Percentiles rank a stretch among this genome's conserved stretches.
Evolutionary conservation across 2,797 vertebrate genomes (phyloP).

Genomic region (Chloroceryle inda): DNA sequence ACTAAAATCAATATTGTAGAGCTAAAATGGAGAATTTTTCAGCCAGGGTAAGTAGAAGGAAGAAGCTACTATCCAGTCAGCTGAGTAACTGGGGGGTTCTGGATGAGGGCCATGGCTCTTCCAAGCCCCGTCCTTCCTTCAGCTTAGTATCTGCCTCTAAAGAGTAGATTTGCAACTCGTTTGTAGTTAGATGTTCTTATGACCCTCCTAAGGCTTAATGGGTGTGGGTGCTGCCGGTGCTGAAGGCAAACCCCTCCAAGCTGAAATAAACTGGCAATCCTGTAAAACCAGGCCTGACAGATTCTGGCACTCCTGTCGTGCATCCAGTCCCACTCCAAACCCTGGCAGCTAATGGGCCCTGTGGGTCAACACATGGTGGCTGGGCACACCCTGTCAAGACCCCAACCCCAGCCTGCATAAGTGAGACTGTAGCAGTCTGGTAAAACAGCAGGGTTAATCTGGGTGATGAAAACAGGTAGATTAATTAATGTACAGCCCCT

Average conservation of each 20-base stretch:
- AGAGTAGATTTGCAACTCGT: background rate
- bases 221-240: background rate
- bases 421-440: background rate
- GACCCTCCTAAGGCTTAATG: background rate
- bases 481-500: background rate
- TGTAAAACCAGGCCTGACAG: background rate
- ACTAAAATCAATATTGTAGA: background rate
- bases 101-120: background rate
- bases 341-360: background rate
- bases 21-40: background rate
- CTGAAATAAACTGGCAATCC: background rate
- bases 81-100: background rate
- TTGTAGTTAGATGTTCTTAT: background rate
- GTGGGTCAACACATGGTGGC: background rate
- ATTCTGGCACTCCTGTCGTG: background rate
- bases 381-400: background rate
- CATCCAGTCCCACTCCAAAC: background rate
- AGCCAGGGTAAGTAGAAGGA: background rate
- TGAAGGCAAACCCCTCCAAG: background rate
- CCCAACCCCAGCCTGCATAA: background rate
- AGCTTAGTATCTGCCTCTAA: background rate
- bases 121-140: background rate
- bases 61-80: background rate
- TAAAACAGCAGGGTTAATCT: background rate
- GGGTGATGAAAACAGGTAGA: background rate